Evolutionary conservation across 2,113 vertebrate species (phyloP).

Genomic region (Melanotaenia duboulayi): DNA sequence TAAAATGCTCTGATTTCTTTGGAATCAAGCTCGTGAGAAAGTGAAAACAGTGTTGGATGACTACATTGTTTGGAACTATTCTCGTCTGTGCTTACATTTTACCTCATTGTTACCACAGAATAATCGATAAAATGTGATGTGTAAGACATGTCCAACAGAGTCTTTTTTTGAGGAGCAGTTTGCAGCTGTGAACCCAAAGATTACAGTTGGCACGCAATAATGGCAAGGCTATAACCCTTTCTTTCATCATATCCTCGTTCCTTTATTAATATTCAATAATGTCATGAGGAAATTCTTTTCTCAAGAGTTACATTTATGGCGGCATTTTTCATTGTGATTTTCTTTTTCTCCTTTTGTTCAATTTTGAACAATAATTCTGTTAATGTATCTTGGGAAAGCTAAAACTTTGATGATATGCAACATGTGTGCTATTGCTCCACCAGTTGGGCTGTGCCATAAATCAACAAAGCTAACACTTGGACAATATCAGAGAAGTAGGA

Average conservation of each 20-base stretch:
- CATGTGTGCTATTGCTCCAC: slow-evolving; percentile 61
- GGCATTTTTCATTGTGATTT: slow-evolving; percentile 3
- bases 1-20: slow-evolving; percentile 44
- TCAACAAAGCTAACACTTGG: slow-evolving; percentile 54
- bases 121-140: slow-evolving; percentile 63
- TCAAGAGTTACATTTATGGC: slow-evolving; percentile 15
- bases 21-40: slow-evolving; percentile 42
- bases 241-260: slow-evolving; percentile 12
- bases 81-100: slow-evolving; percentile 56
- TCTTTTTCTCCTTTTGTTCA: slow-evolving; percentile 3
- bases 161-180: slow-evolving; percentile 34
- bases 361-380: slow-evolving; percentile 21
- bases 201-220: slow-evolving; percentile 21
- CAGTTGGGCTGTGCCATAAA: slow-evolving; percentile 49
- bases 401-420: slow-evolving; percentile 46
- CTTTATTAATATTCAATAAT: slow-evolving; percentile 4
- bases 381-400: slow-evolving; percentile 42
- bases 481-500: slow-evolving; percentile 47
- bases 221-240: background rate
- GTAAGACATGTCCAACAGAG: slow-evolving; percentile 45
- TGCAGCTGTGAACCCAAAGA: slow-evolving; percentile 24
- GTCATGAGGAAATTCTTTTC: background rate
- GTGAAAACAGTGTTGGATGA: slow-evolving; percentile 40
- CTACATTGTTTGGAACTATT: slow-evolving; percentile 46
- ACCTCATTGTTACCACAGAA: slow-evolving; percentile 63